Evolutionary conservation across 92 coral and sea anemone species (phyloP).

Genomic region (Nematostella vectensis): DNA sequence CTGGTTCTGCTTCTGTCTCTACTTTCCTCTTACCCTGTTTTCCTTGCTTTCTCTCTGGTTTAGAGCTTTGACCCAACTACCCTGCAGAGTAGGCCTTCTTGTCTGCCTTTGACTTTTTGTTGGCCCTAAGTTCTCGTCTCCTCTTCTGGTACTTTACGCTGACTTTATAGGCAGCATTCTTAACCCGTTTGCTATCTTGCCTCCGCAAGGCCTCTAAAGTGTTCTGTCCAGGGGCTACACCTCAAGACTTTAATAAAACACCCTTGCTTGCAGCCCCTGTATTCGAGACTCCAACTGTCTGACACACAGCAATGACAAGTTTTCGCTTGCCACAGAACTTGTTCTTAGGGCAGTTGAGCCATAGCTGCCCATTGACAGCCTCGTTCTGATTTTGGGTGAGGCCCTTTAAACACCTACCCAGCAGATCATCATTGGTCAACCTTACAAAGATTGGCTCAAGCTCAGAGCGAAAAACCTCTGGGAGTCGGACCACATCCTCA

Average conservation of each 20-base stretch:
- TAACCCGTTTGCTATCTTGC: slow-evolving; percentile 22
- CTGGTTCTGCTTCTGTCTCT: slow-evolving; percentile 2
- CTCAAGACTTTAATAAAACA: slow-evolving; percentile 33
- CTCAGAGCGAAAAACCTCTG: slow-evolving; percentile 26
- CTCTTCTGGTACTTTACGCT: slow-evolving; percentile 24
- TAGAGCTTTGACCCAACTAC: slow-evolving; percentile 31
- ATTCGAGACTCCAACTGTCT: slow-evolving; percentile 47
- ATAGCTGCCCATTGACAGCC: slow-evolving; percentile 50
- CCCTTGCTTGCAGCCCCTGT: slow-evolving; percentile 54
- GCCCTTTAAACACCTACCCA: slow-evolving; percentile 34
- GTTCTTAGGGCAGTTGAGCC: slow-evolving; percentile 47
- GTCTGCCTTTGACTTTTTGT: slow-evolving; percentile 18
- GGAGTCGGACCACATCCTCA: slow-evolving; percentile 19
- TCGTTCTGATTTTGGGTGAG: slow-evolving; percentile 55
- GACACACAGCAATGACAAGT: slow-evolving; percentile 41
- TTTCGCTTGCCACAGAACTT: slow-evolving; percentile 45
- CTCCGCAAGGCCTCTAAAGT: slow-evolving; percentile 30
- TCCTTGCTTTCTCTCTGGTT: slow-evolving; percentile 24
- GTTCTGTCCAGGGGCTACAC: slow-evolving; percentile 35
- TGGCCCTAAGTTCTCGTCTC: slow-evolving; percentile 29
- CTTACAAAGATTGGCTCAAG: slow-evolving; percentile 21
- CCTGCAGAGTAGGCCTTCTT: slow-evolving; percentile 31
- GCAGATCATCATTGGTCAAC: slow-evolving; percentile 33
- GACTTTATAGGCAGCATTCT: slow-evolving; percentile 37
- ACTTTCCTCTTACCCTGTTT: slow-evolving; percentile 1